Evolutionary conservation across 2,888 invertebrate genomes (phyloP).

Genomic region (Cerceris ruficornis): DNA sequence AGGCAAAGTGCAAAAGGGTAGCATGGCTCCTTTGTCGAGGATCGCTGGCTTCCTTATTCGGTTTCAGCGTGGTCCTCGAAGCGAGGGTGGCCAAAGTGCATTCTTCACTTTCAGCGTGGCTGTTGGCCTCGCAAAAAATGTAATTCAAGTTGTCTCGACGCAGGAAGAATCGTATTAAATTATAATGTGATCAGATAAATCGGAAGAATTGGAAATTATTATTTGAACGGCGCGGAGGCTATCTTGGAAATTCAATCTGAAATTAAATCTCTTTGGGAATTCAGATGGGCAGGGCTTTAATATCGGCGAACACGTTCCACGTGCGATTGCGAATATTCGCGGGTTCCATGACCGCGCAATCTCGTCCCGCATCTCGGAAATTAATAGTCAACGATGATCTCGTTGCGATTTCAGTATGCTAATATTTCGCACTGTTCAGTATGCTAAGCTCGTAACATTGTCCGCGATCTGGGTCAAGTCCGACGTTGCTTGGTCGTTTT

Average conservation of each 20-base stretch:
- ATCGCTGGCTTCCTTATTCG: background rate
- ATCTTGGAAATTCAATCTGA: too few relatives aligned
- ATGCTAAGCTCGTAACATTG: slow-evolving; percentile 54
- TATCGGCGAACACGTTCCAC: too few relatives aligned
- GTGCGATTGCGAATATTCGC: background rate
- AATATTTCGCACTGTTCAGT: slow-evolving; percentile 17
- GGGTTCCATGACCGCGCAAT: slow-evolving; percentile 14
- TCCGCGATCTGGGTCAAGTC: slow-evolving; percentile 61
- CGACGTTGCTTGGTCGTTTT: slow-evolving; percentile 48
- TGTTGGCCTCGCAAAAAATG: too few relatives aligned
- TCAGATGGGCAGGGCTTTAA: too few relatives aligned
- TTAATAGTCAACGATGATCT: slow-evolving; percentile 29
- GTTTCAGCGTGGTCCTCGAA: background rate
- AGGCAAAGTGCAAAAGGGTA: slow-evolving; percentile 23
- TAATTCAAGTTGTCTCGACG: too few relatives aligned
- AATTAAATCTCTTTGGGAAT: too few relatives aligned
- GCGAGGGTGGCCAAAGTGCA: background rate
- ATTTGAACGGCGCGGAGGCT: too few relatives aligned
- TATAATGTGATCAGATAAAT: too few relatives aligned
- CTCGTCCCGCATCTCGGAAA: slow-evolving; percentile 13
- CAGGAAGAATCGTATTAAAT: too few relatives aligned
- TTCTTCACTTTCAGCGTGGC: too few relatives aligned
- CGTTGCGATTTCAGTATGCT: slow-evolving; percentile 35
- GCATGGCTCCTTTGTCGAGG: background rate
- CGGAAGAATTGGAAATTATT: too few relatives aligned